Base-by-base conservation (phyloP, 1,140 invertebrate genomes). In the Myzus persicae region DNA sequence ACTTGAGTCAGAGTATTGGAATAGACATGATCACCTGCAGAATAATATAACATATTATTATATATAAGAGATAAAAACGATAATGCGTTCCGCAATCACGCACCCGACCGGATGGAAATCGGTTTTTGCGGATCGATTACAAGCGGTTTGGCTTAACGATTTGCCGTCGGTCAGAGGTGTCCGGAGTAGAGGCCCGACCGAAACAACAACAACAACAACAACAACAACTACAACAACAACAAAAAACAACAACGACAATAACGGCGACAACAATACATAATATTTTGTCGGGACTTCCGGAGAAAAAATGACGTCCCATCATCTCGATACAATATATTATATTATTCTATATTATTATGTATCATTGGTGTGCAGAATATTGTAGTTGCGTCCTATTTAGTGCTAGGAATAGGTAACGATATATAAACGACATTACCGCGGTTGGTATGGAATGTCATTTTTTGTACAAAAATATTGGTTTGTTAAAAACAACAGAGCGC, bases 391-490 rank as follows among this genome's bases (percentile, higher is more conserved):
- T n/a, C 59, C 59, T 51, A 48, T 18, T 48, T 22, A 76, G 59
- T 76, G 31, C 31, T n/a, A 67, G 59, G 59, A 67, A 67, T n/a
- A 67, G 59, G 14, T 67, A 67, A 67, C n/a, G n/a, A n/a, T 67
- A n/a, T 22, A 48, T 67, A 14, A 76, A 76, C n/a, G 36, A 76
- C 40, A 85, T 31, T 44, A 31, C 31, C 5, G 26, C 9, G 14
- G 40, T 11, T 42, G 40, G 14, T 85, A 31, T 14, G 84, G 26
- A 85, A 85, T 31, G 44, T 85, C 11, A 44, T 14, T 85, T n/a
- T 44, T 85, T 40, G n/a, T 87, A 87, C 31, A 87, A 46, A 87
- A 87, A 87, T 87, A 46, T 22, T 46, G 31, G 85, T 46, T 87
- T n/a, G 31, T 46, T 36, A 36, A 87, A 87, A 87, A 87, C 44